Conservation (phyloP, 2,113 vertebrate genomes). For the Sceloporus undulatus region DNA sequence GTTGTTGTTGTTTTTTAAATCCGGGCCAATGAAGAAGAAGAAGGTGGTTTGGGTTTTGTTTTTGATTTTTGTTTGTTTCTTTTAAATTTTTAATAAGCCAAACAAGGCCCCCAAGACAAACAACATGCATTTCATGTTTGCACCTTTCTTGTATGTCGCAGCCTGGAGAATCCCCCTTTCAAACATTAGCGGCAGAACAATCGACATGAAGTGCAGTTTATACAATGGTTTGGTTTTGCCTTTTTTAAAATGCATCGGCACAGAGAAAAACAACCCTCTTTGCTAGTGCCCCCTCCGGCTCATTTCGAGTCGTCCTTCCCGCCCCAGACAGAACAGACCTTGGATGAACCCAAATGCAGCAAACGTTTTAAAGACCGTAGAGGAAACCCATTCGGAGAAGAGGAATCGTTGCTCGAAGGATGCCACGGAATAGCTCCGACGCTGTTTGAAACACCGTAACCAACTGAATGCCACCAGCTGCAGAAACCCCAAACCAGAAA, state of each 20-base stretch:
- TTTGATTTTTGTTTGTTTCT: constrained; percentile 71
- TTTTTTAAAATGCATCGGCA: constrained; percentile 56
- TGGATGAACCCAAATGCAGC: constrained; percentile 80
- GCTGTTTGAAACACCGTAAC: constrained; percentile 68
- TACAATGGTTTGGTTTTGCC: constrained; percentile 49
- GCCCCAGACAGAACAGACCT: constrained; percentile 56
- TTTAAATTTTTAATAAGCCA: constrained; percentile 80
- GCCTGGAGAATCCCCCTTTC: constrained; percentile 89
- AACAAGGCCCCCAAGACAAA: constrained; percentile 92
- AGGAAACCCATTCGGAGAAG: constrained; percentile 67
- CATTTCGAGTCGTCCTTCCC: too few relatives aligned
- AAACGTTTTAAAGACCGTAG: constrained; percentile 79
- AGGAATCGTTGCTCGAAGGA: constrained; percentile 68
- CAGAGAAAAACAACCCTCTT: constrained; percentile 17
- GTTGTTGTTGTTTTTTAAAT: constrained; percentile 73
- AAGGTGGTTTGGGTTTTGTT: constrained; percentile 62
- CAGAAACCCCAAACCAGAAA: constrained; percentile 70
- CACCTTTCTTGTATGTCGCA: constrained; percentile 99
- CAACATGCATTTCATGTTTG: constrained; percentile 99
- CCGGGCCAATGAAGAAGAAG: constrained; percentile 82
- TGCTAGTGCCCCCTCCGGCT: not conserved
- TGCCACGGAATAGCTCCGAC: constrained; percentile 63
- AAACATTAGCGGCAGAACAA: constrained; percentile 77
- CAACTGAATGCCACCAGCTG: constrained; percentile 73
- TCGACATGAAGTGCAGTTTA: constrained; percentile 76